Conservation (phyloP, 2,113 vertebrate genomes). For the Ornithorhynchus anatinus region DNA sequence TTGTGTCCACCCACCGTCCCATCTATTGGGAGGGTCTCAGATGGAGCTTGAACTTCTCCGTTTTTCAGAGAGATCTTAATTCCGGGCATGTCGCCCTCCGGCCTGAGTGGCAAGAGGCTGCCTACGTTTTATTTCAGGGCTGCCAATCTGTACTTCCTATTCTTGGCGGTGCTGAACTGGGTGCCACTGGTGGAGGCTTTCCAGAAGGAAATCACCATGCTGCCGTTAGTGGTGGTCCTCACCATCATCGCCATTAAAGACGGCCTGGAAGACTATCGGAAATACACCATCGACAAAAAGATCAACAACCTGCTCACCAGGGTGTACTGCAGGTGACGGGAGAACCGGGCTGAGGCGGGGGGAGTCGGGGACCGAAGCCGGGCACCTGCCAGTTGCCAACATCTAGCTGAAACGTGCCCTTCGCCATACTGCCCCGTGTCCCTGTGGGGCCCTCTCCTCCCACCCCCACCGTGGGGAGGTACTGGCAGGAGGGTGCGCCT, state of each 20-base stretch:
- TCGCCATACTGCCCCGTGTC: no score
- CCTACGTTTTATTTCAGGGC: slow-evolving; percentile 73
- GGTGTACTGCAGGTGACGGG: slow-evolving; percentile 89
- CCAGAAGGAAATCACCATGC: slow-evolving; percentile 96
- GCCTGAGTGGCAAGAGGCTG: no score
- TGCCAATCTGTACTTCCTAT: slow-evolving; percentile 96
- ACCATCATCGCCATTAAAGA: slow-evolving; percentile 91
- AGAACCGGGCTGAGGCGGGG: no score
- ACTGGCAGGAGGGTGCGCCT: no score
- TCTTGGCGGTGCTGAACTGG: slow-evolving; percentile 93
- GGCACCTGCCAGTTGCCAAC: no score
- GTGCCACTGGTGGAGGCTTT: slow-evolving; percentile 96
- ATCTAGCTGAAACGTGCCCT: no score
- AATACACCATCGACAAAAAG: slow-evolving; percentile 87
- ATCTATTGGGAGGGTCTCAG: neutral
- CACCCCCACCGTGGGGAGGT: no score
- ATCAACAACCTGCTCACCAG: slow-evolving; percentile 86
- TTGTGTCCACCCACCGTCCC: no score
- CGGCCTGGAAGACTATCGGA: slow-evolving; percentile 91
- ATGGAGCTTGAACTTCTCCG: neutral
- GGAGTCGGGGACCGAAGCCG: no score
- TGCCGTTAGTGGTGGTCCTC: slow-evolving; percentile 90
- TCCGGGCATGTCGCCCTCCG: no score
- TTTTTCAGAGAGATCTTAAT: no score
- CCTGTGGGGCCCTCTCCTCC: no score